Evolutionary conservation across 2,888 invertebrate genomes (phyloP).

Genomic region (Melanchra persicariae): DNA sequence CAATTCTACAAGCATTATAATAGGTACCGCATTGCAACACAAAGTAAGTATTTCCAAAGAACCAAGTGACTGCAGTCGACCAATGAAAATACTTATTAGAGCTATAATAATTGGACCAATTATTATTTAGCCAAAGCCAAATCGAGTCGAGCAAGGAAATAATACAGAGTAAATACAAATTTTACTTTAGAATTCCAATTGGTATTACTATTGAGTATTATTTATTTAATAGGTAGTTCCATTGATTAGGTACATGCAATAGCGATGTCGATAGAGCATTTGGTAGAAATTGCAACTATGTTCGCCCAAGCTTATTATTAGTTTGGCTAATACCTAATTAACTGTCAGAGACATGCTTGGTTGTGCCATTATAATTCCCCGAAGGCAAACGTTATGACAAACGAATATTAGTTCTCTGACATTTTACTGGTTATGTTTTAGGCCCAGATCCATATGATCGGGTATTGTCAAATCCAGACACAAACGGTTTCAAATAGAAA

Average conservation of each 20-base stretch:
- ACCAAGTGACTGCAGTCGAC: constrained; percentile 21
- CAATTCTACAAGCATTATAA: background rate
- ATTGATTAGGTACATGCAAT: background rate
- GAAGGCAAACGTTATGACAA: background rate
- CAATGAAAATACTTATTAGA: constrained; percentile 17
- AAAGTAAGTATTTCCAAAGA: constrained; percentile 30
- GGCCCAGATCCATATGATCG: background rate
- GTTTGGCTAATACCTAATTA: background rate
- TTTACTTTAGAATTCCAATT: constrained; percentile 20
- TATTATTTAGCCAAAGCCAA: constrained; percentile 10
- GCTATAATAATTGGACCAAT: constrained; percentile 18
- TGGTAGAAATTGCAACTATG: background rate
- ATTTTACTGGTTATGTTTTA: background rate
- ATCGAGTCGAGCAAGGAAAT: constrained; percentile 19
- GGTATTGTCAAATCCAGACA: background rate
- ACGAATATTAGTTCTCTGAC: background rate
- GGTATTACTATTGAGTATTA: constrained; percentile 12
- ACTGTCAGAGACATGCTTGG: background rate
- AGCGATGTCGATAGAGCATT: background rate
- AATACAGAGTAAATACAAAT: constrained; percentile 20
- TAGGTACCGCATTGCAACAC: constrained; percentile 46
- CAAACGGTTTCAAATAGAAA: background rate
- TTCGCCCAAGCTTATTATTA: background rate
- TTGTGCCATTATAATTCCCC: background rate
- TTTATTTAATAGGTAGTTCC: background rate